Evolutionary conservation across 1,140 invertebrate species (phyloP).

Genomic region (Alviniconcha marisindica): DNA sequence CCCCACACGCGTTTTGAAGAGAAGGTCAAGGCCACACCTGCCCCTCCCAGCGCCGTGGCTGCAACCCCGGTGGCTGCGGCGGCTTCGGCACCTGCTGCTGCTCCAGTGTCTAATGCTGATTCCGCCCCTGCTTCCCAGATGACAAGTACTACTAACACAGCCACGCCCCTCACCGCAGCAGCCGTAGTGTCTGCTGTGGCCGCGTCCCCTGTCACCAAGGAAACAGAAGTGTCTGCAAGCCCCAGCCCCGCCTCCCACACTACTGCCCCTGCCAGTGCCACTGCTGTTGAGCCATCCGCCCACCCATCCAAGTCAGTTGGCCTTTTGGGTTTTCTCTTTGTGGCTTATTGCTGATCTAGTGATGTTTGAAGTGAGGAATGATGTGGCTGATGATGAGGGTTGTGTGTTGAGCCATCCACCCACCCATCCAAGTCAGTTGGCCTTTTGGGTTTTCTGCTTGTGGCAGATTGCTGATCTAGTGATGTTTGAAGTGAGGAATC

Average conservation of each 20-base stretch:
- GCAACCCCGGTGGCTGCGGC: constrained; percentile 48
- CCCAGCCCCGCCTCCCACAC: constrained; percentile 40
- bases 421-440: constrained; percentile 24
- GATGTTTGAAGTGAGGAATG: too few relatives aligned
- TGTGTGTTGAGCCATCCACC: constrained; percentile 44
- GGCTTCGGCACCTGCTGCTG: constrained; percentile 39
- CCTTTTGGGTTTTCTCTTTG: too few relatives aligned
- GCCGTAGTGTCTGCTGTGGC: constrained; percentile 41
- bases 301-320: constrained; percentile 24
- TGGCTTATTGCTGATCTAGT: too few relatives aligned
- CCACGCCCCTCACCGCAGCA: constrained; percentile 40
- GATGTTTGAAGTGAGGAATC: too few relatives aligned
- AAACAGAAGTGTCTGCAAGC: constrained; percentile 50
- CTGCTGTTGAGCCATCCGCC: constrained; percentile 48
- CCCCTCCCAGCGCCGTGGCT: constrained; percentile 44
- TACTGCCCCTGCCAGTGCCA: constrained; percentile 64
- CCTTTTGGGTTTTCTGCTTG: too few relatives aligned
- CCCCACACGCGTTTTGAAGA: constrained; percentile 45
- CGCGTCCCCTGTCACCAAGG: constrained; percentile 40
- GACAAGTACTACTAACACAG: constrained; percentile 25
- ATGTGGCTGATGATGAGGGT: too few relatives aligned
- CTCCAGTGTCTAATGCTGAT: constrained; percentile 38
- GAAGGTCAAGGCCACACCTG: constrained; percentile 43
- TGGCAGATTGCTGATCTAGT: too few relatives aligned
- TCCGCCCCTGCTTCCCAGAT: constrained; percentile 1